These are phyloP conservation scores for Myiopsitta monachus DNA, from an alignment of 2,113 vertebrate genomes.

Conservation along the genomic window DNA sequence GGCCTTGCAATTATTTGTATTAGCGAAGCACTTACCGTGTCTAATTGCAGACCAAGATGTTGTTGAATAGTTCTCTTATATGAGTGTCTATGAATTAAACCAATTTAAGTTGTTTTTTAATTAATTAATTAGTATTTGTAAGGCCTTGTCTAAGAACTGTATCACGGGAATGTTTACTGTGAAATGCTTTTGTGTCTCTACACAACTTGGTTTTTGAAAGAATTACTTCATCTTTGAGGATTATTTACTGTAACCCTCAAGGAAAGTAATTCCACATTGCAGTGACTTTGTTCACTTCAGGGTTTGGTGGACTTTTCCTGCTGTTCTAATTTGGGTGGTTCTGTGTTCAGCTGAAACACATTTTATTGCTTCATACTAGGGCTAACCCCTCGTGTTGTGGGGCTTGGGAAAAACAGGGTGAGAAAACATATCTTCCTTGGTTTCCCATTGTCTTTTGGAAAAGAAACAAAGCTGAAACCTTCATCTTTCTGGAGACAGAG, in stretches of 20 bases:
- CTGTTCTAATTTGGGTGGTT: conserved; percentile 26
- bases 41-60: neutral
- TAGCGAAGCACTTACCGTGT: neutral
- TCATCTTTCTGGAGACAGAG: neutral
- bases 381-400: neutral
- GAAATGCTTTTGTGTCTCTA: neutral
- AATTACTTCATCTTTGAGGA: neutral
- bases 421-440: neutral
- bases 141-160: neutral
- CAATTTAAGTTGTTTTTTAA: conserved; percentile 5
- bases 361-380: conserved; percentile 21
- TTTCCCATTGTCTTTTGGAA: conserved; percentile 26
- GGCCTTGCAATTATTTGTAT: neutral
- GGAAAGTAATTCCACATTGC: conserved; percentile 46
- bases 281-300: conserved; percentile 15
- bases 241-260: conserved; percentile 40
- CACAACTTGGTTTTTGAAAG: neutral
- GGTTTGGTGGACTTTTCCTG: conserved; percentile 7
- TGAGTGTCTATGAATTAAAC: neutral
- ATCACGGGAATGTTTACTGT: neutral
- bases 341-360: conserved; percentile 37
- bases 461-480: neutral
- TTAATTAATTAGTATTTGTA: neutral
- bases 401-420: conserved; percentile 12
- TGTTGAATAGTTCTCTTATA: neutral